Conservation (phyloP, 1,140 invertebrate genomes). For the Drosophila repletoides region DNA sequence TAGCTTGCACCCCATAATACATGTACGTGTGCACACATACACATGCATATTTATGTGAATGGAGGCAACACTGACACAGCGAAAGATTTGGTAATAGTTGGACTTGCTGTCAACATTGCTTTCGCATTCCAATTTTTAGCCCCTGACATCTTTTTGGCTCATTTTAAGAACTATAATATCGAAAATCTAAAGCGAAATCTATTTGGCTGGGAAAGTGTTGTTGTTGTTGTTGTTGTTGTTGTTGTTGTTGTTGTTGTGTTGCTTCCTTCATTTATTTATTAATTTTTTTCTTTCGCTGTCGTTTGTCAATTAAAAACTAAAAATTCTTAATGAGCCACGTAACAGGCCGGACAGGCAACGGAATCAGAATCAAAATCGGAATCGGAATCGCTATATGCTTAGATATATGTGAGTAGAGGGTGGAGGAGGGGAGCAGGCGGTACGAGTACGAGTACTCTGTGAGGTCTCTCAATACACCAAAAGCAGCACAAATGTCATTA, state of each 20-base stretch:
- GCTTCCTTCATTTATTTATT: conserved; percentile 31
- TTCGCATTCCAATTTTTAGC: conserved; percentile 47
- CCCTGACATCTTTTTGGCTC: conserved; percentile 51
- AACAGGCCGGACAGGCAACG: conserved; percentile 49
- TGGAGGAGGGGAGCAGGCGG: not conserved
- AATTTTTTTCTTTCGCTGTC: conserved; percentile 30
- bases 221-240: conserved; percentile 9
- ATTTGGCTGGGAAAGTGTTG: conserved; percentile 11
- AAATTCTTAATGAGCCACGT: conserved; percentile 77
- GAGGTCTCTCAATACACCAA: conserved; percentile 34
- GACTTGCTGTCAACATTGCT: conserved; percentile 45
- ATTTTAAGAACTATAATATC: conserved; percentile 33
- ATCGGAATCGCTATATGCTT: not conserved
- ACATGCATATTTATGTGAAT: not conserved
- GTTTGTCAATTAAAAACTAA: conserved; percentile 72
- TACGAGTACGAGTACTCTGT: not conserved
- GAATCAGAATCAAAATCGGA: not conserved
- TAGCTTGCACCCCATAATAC: not conserved
- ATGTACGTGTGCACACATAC: not conserved
- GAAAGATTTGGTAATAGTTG: conserved; percentile 13
- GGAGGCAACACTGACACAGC: not conserved
- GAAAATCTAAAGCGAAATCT: conserved; percentile 27
- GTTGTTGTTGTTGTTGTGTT: conserved; percentile 15
- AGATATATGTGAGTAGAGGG: not conserved
- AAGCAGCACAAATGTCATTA: conserved; percentile 71